A percentile compares a stretch with the other conserved stretches of the same genome.
Conservation (phyloP, 2,797 vertebrate genomes). For the Lacerta bilineata region DNA sequence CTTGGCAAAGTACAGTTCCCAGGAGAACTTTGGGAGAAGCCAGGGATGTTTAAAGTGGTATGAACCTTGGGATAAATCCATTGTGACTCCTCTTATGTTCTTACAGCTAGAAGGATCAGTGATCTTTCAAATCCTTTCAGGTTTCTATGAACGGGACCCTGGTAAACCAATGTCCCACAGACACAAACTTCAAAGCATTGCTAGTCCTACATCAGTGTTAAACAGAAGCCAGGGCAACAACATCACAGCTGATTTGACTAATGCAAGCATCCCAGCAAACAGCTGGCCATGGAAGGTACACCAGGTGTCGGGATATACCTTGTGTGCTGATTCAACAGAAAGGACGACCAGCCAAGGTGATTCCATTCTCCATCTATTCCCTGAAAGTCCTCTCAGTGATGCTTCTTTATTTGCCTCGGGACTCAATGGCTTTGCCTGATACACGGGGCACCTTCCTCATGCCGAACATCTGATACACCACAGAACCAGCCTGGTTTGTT, state of each 20-base stretch:
- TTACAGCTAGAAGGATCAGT: neutral
- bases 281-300: neutral
- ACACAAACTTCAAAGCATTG: neutral
- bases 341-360: neutral
- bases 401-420: neutral
- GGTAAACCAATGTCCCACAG: neutral
- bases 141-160: neutral
- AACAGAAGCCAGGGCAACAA: neutral
- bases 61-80: too few relatives aligned
- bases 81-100: too few relatives aligned
- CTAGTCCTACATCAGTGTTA: neutral
- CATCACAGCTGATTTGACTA: constrained; percentile 1
- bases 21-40: too few relatives aligned
- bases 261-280: neutral
- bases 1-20: too few relatives aligned
- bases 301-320: neutral
- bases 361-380: constrained; percentile 18
- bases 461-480: neutral
- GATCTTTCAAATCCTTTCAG: neutral
- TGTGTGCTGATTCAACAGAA: constrained; percentile 4
- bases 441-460: neutral
- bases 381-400: neutral
- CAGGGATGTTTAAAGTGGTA: too few relatives aligned
- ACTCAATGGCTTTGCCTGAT: neutral
- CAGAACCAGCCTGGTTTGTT: neutral